Evolutionary conservation across 2,113 vertebrate genomes (phyloP), one percentile per base, ranked within the genome.

Genomic region (Heterochromis multidens): DNA sequence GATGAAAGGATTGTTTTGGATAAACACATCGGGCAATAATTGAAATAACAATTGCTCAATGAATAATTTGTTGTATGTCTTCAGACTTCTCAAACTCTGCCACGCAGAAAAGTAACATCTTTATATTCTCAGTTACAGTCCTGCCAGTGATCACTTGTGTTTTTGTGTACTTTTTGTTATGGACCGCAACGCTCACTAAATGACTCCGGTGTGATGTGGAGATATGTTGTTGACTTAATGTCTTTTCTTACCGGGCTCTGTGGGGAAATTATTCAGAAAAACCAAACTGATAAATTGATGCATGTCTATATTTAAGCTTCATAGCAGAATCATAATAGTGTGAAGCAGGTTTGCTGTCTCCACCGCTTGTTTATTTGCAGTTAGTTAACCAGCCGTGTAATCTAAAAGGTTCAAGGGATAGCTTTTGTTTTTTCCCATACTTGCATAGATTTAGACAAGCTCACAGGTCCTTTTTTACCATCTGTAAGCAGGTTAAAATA

Each of bases 231-330:
- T 46, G 85, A 83, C 54, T 89, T 79, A 79, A 92, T 88, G 57
- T 86, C 29, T 88, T 87, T 85, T 57, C 83, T 87, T 77, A 89
- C 86, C 83, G 78, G 56, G 80, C 83, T 82, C 85, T 82, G 85
- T 16, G 59, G 83, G 65, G 83, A 87, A 91, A 92, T 90, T 88
- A 85, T 76, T 78, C 72, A 54, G 46, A 25, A 43, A 80, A 23
- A 61, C 6, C 37, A 63, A 80, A 77, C 76, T 21, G 77, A 84
- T 65, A 88, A 87, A 90, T 37, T 89, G 89, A 90, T 72, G 65
- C 23, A 7, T 81, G 88, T 92, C 87, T 89, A 83, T 78, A 91
- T 92, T 84, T 87, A 90, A 87, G 77, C 88, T 54, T 85, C 65
- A 70, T 81, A 83, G 83, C 84, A 85, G 74, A 84, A 43, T 62